Evolutionary conservation across 2,113 vertebrate genomes (phyloP).

Genomic region (Aramus guarauna): DNA sequence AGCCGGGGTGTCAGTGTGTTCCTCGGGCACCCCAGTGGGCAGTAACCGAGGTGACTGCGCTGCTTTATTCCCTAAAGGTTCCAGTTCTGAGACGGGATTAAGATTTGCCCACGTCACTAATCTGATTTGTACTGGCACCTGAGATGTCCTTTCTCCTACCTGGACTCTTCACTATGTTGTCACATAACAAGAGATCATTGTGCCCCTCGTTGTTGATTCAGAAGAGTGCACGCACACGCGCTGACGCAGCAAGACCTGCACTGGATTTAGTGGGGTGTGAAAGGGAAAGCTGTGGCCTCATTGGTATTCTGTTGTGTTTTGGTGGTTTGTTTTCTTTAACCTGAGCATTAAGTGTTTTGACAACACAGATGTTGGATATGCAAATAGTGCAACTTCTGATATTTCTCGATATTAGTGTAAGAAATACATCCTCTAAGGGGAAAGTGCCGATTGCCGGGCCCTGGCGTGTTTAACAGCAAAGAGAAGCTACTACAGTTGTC

Average conservation of each 20-base stretch:
- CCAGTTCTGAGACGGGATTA: not conserved
- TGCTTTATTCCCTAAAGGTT: not conserved
- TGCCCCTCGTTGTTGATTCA: not conserved
- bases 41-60: not conserved
- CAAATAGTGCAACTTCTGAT: not conserved
- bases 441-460: not conserved
- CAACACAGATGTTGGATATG: not conserved
- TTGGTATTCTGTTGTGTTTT: not conserved
- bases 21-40: not conserved
- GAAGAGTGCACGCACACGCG: not conserved
- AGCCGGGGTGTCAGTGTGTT: not conserved
- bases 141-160: not conserved
- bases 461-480: not conserved
- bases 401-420: not conserved
- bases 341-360: not conserved
- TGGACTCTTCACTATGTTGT: not conserved
- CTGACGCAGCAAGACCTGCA: not conserved
- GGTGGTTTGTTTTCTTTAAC: not conserved
- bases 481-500: not conserved
- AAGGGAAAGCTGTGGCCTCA: not conserved
- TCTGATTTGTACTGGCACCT: not conserved
- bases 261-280: not conserved
- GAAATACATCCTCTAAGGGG: not conserved
- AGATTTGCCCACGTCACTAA: not conserved
- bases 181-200: not conserved